Conservation (phyloP, 2,113 vertebrate species). For the Sclerurus mexicanus region DNA sequence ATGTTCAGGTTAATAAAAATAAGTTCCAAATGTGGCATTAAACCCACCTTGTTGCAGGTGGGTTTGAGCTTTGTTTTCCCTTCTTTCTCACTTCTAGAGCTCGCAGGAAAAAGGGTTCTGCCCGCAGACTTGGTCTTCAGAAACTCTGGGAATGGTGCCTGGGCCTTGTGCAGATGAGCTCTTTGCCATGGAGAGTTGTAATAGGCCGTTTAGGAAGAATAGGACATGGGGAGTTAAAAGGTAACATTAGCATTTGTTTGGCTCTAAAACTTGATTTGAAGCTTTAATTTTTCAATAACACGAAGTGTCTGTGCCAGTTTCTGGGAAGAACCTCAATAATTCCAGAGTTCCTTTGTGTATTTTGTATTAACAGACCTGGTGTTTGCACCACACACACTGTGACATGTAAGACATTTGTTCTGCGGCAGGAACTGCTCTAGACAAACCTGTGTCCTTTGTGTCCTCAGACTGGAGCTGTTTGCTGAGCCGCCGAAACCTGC, state of each 20-base stretch:
- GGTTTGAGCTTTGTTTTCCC: neutral
- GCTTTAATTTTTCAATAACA: neutral
- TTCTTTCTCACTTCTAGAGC: slow-evolving; percentile 74
- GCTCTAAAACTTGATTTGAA: neutral
- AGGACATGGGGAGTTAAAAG: slow-evolving; percentile 96
- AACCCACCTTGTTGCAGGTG: neutral
- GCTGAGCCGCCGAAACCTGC: slow-evolving; percentile 93
- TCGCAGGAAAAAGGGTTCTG: slow-evolving; percentile 98
- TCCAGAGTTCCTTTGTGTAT: neutral
- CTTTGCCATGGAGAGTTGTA: slow-evolving; percentile 96
- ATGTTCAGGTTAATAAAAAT: neutral
- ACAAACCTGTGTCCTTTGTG: neutral
- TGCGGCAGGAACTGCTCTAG: neutral
- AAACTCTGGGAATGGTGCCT: slow-evolving; percentile 99
- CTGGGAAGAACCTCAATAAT: neutral
- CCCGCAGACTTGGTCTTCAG: slow-evolving; percentile 91
- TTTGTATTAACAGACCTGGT: fast-evolving
- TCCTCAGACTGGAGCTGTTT: slow-evolving; percentile 94
- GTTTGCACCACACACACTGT: fast-evolving
- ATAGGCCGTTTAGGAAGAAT: slow-evolving; percentile 97
- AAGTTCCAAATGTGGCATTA: neutral
- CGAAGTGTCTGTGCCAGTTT: neutral
- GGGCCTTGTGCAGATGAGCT: slow-evolving; percentile 96
- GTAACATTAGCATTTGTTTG: slow-evolving; percentile 59
- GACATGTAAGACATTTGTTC: neutral